Percentiles rank a stretch among this genome's conserved stretches.
These are phyloP conservation scores for Alouatta palliata DNA, from an alignment of 2,113 vertebrate species.

Conservation along the genomic window DNA sequence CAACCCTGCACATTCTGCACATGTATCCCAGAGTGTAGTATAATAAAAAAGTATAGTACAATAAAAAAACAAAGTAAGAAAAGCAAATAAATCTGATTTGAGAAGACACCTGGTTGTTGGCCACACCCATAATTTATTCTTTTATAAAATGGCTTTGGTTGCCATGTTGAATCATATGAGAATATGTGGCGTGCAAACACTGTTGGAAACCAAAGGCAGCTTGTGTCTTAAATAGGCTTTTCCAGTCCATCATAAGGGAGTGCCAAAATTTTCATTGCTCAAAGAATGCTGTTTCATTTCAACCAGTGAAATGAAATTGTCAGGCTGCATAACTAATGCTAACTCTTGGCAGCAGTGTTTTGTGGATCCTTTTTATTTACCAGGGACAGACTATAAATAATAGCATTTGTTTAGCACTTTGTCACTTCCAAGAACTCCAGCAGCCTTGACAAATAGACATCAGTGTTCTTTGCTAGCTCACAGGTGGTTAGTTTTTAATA, in stretches of 20 bases:
- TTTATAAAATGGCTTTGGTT: not conserved
- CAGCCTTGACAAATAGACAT: not conserved
- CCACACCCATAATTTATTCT: not conserved
- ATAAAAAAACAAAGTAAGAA: not conserved
- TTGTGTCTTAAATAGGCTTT: not conserved
- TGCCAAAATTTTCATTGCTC: not conserved
- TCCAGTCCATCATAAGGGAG: not conserved
- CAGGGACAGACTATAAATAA: constrained; percentile 27
- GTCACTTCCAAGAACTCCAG: constrained; percentile 16
- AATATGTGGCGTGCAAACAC: not conserved
- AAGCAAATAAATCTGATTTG: not conserved
- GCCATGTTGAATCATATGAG: not conserved
- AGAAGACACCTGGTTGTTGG: not conserved
- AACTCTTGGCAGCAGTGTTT: not conserved
- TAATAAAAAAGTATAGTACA: not conserved
- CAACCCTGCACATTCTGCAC: no score
- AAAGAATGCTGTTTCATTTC: not conserved
- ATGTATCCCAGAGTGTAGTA: no score
- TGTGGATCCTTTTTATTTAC: constrained; percentile 17
- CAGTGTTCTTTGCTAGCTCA: not conserved
- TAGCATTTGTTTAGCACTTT: constrained; percentile 3
- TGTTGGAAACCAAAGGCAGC: not conserved
- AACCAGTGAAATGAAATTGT: not conserved
- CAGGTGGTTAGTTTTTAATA: not conserved
- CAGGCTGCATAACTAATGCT: not conserved